Conservation (phyloP, 1,140 invertebrate species). For the Neodiprion lecontei region DNA sequence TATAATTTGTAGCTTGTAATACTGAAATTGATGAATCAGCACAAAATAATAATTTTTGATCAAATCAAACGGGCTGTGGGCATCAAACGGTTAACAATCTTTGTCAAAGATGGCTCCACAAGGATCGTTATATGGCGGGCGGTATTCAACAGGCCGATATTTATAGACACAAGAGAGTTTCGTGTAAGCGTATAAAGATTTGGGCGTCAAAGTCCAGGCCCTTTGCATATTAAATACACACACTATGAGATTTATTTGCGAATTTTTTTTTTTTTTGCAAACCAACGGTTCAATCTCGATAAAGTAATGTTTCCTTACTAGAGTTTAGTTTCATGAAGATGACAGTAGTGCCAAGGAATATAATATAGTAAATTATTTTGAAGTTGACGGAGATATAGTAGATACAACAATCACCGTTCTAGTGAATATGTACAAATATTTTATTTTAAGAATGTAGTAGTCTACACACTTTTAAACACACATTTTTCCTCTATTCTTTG, state of each 20-base stretch:
- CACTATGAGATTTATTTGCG: neutral
- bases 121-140: constrained; percentile 38
- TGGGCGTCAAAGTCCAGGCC: constrained; percentile 43
- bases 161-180: constrained; percentile 50
- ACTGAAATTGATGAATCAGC: neutral
- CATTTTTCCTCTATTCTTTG: neutral
- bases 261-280: neutral
- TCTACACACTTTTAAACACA: constrained; percentile 2
- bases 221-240: too few species aligned
- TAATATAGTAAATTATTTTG: neutral
- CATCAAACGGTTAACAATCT: neutral
- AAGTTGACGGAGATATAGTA: neutral
- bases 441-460: constrained; percentile 17
- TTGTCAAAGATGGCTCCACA: constrained; percentile 31
- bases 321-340: too few species aligned
- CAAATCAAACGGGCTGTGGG: neutral
- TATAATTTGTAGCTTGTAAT: too few species aligned
- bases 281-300: neutral
- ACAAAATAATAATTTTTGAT: neutral
- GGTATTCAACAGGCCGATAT: constrained; percentile 51
- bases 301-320: too few species aligned
- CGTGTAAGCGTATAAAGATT: constrained; percentile 44
- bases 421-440: neutral
- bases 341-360: neutral
- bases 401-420: neutral